Conservation (phyloP, 2,888 invertebrate species). For the Tinea semifulvella region DNA sequence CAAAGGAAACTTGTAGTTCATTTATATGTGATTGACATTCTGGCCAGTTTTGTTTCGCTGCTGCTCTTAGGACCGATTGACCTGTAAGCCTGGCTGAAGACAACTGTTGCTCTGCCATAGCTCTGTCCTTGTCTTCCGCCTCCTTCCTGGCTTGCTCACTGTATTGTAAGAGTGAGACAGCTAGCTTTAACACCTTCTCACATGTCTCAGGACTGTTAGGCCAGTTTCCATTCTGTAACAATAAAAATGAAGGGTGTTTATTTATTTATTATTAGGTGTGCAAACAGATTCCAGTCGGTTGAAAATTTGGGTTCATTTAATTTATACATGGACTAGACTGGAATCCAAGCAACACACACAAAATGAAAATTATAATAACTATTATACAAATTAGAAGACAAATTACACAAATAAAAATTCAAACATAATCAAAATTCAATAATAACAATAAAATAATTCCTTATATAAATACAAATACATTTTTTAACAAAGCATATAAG, state of each 20-base stretch:
- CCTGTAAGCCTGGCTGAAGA: constrained; percentile 68
- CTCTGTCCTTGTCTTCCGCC: constrained; percentile 51
- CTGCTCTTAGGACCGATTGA: constrained; percentile 63
- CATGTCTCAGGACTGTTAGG: constrained; percentile 66
- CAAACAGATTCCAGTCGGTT: too few species aligned
- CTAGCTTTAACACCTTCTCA: constrained; percentile 69
- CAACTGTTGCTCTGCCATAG: constrained; percentile 62
- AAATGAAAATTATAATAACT: too few species aligned
- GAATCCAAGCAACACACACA: too few species aligned
- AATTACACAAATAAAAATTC: too few species aligned
- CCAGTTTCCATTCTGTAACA: constrained; percentile 58
- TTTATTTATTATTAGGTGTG: too few species aligned
- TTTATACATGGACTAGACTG: too few species aligned
- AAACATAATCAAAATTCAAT: too few species aligned
- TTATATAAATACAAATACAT: too few species aligned
- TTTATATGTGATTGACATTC: constrained; percentile 39
- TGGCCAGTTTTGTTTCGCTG: constrained; percentile 52
- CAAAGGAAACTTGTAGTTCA: constrained; percentile 30
- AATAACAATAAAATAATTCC: too few species aligned
- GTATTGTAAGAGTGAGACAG: constrained; percentile 64
- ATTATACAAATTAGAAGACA: too few species aligned
- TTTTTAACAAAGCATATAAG: too few species aligned
- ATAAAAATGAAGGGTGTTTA: constrained; percentile 13
- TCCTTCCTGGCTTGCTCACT: constrained; percentile 63
- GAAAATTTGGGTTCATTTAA: too few species aligned